Evolutionary conservation across 2,888 invertebrate species (phyloP), one percentile per base, ranked within the genome.

Genomic region (Drosophila paranaensis): DNA sequence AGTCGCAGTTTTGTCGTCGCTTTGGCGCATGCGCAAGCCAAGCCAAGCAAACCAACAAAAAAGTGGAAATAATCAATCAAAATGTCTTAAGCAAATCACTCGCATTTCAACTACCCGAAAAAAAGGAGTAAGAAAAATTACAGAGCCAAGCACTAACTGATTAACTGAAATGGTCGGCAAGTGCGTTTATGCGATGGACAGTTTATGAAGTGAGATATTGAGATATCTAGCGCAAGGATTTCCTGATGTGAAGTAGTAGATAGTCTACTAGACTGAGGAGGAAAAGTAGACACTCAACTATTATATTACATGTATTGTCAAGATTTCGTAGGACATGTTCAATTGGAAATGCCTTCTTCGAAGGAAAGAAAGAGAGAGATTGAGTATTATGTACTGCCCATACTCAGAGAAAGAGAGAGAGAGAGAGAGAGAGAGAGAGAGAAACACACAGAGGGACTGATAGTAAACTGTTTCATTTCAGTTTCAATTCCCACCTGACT

Each of bases 61-160:
- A 39, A 58, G 60, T 25, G 48, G 61, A 79, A 88, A 90, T 88
- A 90, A 87, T 87, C 90, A 87, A 87, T 87, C 90, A 87, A 87
- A 90, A 86, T 86, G 87, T 89, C 87, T 88, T 74, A 78, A 87
- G 88, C 87, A 87, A 87, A 87, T 87, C 87, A 90, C 87, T 88
- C 83, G 82, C 74, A 74, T 70, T 82, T 78, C 89, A 89, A 89
- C 83, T 86, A 81, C 87, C 87, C 76, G 77, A 53, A 51, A 54
- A 57, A 39, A 46, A 64, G 43, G 27, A 53, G 37, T 42, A 61
- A 48, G 63, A 72, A 79, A 77, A 80, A 72, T 72, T 80, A 70
- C 75, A 54, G 40, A 72, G 70, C 56, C 50, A 54, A 61, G 62
- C 50, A 73, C 74, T 66, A 79, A 77, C 61, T 56, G 63, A 62